These are phyloP conservation scores for Bradypodion pumilum DNA, from an alignment of 2,797 vertebrate genomes.

Conservation along the genomic window DNA sequence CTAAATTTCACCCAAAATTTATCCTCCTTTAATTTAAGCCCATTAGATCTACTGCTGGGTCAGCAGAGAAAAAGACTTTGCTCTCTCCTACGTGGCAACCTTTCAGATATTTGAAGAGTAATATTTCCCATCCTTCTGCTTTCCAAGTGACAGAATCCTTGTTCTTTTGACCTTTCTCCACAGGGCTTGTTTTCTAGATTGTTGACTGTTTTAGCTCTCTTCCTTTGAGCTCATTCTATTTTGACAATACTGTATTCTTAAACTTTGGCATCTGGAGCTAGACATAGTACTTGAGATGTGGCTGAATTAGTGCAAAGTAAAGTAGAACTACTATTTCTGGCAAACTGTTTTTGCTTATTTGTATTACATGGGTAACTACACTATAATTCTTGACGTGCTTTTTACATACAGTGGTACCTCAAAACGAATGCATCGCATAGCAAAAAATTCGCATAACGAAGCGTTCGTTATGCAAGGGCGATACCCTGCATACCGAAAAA, in stretches of 20 bases:
- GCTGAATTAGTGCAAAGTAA: not conserved
- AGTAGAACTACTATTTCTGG: not conserved
- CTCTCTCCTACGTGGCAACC: not conserved
- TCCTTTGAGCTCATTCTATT: not conserved
- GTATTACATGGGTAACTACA: not conserved
- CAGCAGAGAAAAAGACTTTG: not conserved
- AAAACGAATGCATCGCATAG: no score
- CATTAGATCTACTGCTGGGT: not conserved
- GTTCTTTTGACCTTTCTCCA: not conserved
- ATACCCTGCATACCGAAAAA: no score
- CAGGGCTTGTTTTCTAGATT: not conserved
- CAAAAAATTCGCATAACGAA: no score
- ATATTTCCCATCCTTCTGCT: not conserved
- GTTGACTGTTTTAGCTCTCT: not conserved
- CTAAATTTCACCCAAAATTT: not conserved
- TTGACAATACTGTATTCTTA: not conserved
- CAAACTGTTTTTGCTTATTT: not conserved
- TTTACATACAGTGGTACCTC: not conserved
- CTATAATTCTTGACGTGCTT: not conserved
- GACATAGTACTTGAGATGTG: not conserved
- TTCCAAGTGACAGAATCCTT: not conserved
- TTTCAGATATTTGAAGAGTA: not conserved
- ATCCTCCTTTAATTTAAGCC: not conserved
- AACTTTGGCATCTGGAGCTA: not conserved
- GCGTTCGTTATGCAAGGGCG: no score